Base-by-base conservation (phyloP, 2,888 invertebrate species). In the Hypena proboscidalis region DNA sequence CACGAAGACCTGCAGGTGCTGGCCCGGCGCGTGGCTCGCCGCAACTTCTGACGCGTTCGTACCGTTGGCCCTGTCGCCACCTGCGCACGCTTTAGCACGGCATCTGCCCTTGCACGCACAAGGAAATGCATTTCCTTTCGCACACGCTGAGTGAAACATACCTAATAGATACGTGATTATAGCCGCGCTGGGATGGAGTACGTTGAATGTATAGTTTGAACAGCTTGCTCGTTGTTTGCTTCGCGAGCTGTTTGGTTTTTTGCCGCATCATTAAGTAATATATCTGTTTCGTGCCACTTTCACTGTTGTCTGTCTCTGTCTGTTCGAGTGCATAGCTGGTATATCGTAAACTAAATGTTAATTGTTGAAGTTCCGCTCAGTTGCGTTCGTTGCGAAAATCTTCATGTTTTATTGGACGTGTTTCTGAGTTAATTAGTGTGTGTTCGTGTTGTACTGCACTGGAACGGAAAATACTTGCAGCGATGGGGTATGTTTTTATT, bases 1-100 rank as follows among this genome's bases (percentile, higher is more conserved):
- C 87, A 89, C 61, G 79, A 83, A 49, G 91, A 91, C 83, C 83
- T 91, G 76, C 90, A 91, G 88, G 91, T 91, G 90, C 90, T 90
- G 80, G 86, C 83, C 55, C 80, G 81, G 65, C 90, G 90, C 78
- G 77, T 81, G 74, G 69, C 81, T 52, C 80, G 80, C 77, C 74
- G 74, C 75, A 61, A 77, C 80, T 70, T 70, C 74, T 87, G 85
- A 86, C 82, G 83, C 83, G 87, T 85, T 82, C 80, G 88, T 86
- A 86, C 84, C 77, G 68, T 72, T 69, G 50, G 47, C 37, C 37
- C 21, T 41, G 47, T 33, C 37, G 41, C 35, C 48, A 42, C 34
- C 37, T 34, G 2, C 45, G 62, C 67, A 63, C 59, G 59, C 64
- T 58, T 39, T 42, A n/a, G 50, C 61, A 62, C 61, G 25, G 10